Evolutionary conservation across 2,797 vertebrate species (phyloP).

Genomic region (Aphelocoma californica): DNA sequence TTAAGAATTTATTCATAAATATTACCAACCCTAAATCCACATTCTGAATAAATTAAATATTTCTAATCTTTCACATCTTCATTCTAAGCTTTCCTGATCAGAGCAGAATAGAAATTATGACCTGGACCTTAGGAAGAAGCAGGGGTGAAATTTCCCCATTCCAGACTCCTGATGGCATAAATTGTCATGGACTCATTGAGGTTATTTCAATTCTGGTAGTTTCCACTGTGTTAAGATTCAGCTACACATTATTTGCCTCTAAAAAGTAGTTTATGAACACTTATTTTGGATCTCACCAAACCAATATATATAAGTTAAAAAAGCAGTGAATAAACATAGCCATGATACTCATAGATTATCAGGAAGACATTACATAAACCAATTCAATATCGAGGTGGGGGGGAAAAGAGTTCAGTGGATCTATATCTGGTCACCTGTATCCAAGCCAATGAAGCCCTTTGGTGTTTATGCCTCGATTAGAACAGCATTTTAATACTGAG

Average conservation of each 20-base stretch:
- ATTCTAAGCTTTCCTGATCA: neutral
- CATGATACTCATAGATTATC: neutral
- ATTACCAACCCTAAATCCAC: neutral
- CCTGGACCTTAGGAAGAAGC: neutral
- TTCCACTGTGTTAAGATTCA: neutral
- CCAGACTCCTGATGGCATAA: neutral
- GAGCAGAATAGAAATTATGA: neutral
- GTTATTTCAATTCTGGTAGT: neutral
- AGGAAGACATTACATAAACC: neutral
- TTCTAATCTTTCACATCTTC: neutral
- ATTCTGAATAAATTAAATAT: neutral
- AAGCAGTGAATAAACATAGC: neutral
- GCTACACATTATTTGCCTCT: neutral
- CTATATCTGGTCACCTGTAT: neutral
- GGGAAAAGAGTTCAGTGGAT: neutral
- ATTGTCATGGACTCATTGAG: neutral
- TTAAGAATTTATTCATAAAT: slow-evolving; percentile 17
- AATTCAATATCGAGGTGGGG: neutral
- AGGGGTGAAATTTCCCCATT: neutral
- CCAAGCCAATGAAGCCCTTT: neutral
- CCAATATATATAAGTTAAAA: neutral
- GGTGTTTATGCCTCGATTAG: neutral
- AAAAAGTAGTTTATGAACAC: neutral
- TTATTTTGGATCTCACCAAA: neutral
- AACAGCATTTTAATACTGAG: neutral